Evolutionary conservation across 2,888 invertebrate genomes (phyloP).

Genomic region (Linnaemya tessellans): DNA sequence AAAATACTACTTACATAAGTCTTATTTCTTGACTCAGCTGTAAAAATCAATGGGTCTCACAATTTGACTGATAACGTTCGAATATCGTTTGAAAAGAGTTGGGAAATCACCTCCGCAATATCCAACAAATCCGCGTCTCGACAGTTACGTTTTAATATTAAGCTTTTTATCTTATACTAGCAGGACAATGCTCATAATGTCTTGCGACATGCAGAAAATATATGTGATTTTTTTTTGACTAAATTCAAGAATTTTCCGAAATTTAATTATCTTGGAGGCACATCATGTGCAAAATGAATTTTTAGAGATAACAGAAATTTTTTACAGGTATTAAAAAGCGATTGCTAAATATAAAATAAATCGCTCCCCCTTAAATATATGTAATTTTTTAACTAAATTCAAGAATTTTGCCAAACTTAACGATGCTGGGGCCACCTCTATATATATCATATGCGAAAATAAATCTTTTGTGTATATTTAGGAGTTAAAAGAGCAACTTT

Average conservation of each 20-base stretch:
- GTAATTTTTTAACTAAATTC: too few relatives aligned
- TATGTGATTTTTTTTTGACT: too few relatives aligned
- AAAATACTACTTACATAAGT: background rate
- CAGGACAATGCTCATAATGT: background rate
- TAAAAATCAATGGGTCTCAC: background rate
- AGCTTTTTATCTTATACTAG: background rate
- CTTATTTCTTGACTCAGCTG: background rate
- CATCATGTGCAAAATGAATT: too few relatives aligned
- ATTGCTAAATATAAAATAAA: too few relatives aligned
- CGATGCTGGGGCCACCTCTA: too few relatives aligned
- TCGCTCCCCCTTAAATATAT: too few relatives aligned
- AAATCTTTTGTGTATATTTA: constrained; percentile 1
- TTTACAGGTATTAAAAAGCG: too few relatives aligned
- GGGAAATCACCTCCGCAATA: background rate
- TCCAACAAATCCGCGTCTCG: background rate
- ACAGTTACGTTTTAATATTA: background rate
- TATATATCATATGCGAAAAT: background rate
- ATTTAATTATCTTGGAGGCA: constrained; percentile 10
- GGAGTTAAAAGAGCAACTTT: too few relatives aligned
- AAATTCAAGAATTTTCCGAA: constrained; percentile 8
- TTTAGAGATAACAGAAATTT: too few relatives aligned
- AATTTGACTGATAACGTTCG: background rate
- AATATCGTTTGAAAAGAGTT: too few relatives aligned
- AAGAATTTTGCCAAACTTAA: too few relatives aligned
- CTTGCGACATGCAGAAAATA: too few relatives aligned